Base-by-base conservation (phyloP, 2,113 vertebrate species). In the Cyanoramphus novaezelandiae region DNA sequence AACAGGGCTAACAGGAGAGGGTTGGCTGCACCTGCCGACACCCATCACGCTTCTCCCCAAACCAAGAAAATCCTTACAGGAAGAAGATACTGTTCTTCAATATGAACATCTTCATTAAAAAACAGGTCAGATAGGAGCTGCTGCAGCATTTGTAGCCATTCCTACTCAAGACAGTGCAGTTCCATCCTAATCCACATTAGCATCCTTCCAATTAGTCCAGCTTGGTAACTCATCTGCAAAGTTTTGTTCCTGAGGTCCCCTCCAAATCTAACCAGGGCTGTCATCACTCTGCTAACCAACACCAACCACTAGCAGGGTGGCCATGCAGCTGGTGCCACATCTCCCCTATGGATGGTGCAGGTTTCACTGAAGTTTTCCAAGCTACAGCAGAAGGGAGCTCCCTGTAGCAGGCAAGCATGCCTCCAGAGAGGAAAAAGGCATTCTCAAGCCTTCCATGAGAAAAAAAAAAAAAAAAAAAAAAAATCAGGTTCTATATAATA, bases 371-470 rank as follows among this genome's bases (percentile, higher is more conserved):
- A 47, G 13, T 53, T 90, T 43, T 64, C 65, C 27, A 43, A 39
- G 39, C 63, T 59, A 19, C 15, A 23, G 1, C 21, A n/a, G 52
- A 63, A 31, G 10, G 24, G n/a, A 71, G 18, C 13, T 29, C 25
- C 44, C 35, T 2, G 1, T 17, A 69, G 24, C 6, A 0, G 41
- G 27, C 35, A 23, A 20, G 28, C 9, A 2, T 8, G 13, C 1
- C 19, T 31, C 31, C 1, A 1, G 59, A 53, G 9, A 29, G 25
- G 82, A 25, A 35, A 29, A 57, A 43, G 1, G 23, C 47, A 49
- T 68, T 37, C 39, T 9, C 13, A 49, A 82, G 23, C 33, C 49
- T 81, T 65, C 44, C 46, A 39, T 31, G 19, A 49, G 24, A 7
- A 49, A 13, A 57, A 33, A 33, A n/a, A 59, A 43, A 33, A 44